These are phyloP conservation scores for Apis mellifera DNA, from an alignment of 1,140 invertebrate species.

Conservation along the genomic window DNA sequence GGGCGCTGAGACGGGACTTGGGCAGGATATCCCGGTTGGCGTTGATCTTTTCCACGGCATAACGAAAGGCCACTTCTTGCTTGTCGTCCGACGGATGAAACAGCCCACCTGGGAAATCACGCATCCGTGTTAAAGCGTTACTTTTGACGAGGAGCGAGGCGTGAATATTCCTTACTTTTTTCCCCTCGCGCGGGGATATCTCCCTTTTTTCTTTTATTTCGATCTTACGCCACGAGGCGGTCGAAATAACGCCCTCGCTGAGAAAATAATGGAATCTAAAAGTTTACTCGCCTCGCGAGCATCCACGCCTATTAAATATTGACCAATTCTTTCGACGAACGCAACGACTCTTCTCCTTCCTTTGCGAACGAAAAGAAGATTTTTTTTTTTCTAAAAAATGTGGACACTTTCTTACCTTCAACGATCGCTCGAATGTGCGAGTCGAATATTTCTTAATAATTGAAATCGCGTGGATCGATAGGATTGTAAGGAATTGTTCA, in stretches of 20 bases:
- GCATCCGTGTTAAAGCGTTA: conserved; percentile 63
- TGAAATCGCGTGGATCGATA: not conserved
- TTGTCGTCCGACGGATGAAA: conserved; percentile 93
- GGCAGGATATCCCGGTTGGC: conserved; percentile 90
- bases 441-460: not conserved
- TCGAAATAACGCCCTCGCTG: not conserved
- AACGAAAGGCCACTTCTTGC: conserved; percentile 93
- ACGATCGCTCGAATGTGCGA: not conserved
- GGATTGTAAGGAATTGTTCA: not conserved
- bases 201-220: not conserved
- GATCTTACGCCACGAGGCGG: not conserved
- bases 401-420: not conserved
- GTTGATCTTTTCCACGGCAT: conserved; percentile 95
- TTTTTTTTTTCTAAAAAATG: too few relatives aligned
- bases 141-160: conserved; percentile 49
- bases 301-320: not conserved
- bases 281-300: not conserved
- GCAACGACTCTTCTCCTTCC: accelerated
- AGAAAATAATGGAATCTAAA: not conserved
- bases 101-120: conserved; percentile 88
- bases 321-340: not conserved
- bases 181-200: not conserved
- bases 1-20: conserved; percentile 90
- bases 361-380: not conserved
- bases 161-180: conserved; percentile 44